Conservation (phyloP, 1,140 invertebrate species). For the Elysia chlorotica region DNA sequence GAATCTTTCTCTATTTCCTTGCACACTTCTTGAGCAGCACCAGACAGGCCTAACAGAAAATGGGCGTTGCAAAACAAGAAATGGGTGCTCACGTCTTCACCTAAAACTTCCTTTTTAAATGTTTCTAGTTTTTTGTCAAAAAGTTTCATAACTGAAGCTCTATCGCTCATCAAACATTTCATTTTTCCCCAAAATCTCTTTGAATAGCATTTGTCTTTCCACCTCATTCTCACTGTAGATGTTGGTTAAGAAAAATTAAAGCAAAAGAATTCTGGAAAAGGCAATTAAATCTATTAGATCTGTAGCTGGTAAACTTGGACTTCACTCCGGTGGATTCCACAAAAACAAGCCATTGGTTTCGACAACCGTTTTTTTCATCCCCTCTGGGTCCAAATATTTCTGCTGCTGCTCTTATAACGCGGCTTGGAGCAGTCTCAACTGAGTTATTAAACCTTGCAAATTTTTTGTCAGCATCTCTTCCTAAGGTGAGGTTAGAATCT, state of each 20-base stretch:
- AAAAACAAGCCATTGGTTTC: neutral
- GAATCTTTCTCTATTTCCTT: neutral
- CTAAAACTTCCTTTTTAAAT: neutral
- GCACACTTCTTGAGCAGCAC: neutral
- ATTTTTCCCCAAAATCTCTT: neutral
- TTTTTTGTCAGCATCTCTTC: neutral
- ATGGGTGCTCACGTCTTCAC: neutral
- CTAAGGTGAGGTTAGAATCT: neutral
- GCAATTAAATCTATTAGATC: neutral
- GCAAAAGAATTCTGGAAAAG: neutral
- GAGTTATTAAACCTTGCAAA: neutral
- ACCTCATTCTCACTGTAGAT: neutral
- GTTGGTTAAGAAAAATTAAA: neutral
- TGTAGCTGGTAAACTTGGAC: conserved; percentile 2
- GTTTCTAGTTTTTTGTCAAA: neutral
- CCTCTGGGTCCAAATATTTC: neutral
- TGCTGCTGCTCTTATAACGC: neutral
- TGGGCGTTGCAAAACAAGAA: neutral
- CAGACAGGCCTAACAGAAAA: neutral
- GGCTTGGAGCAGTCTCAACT: neutral
- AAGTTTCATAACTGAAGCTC: neutral
- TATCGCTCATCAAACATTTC: neutral
- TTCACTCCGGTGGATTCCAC: neutral
- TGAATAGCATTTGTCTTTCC: neutral
- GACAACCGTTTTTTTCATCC: neutral